phyloP scores from a whole-genome alignment of 2,888 invertebrate genomes.

The Gerosis bhagava region DNA sequence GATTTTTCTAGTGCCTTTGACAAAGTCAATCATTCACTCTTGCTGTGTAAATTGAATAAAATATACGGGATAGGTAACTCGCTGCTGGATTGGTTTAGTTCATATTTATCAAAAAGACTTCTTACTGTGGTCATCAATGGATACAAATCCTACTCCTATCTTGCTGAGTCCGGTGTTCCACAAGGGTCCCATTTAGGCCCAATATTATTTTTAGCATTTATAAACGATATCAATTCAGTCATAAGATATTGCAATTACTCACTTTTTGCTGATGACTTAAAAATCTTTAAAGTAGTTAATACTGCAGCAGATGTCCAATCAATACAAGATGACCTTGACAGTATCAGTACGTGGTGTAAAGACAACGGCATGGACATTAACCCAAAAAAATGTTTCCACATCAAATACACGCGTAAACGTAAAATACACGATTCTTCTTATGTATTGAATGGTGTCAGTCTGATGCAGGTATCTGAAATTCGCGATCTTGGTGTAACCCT shows the following conservation, averaged over 20 bases:
- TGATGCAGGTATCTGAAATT: constrained; percentile 13
- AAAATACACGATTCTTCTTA: constrained; percentile 10
- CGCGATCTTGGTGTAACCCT: constrained; percentile 25
- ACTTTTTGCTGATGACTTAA: too few species aligned
- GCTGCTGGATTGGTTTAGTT: constrained; percentile 19
- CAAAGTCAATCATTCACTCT: constrained; percentile 1
- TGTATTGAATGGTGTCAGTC: background rate
- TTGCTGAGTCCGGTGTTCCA: constrained; percentile 12
- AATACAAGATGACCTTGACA: too few species aligned
- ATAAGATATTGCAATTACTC: background rate
- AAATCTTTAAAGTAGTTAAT: too few species aligned
- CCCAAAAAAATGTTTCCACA: constrained; percentile 20
- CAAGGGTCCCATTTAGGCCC: constrained; percentile 19
- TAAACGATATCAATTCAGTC: constrained; percentile 7
- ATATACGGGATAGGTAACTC: constrained; percentile 5
- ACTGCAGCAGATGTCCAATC: too few species aligned
- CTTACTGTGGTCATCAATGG: constrained; percentile 14
- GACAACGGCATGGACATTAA: constrained; percentile 26
- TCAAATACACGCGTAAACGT: constrained; percentile 23
- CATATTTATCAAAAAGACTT: constrained; percentile 11
- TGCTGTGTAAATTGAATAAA: background rate
- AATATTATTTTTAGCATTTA: constrained; percentile 13
- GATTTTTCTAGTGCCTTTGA: constrained; percentile 21
- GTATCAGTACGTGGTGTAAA: constrained; percentile 20
- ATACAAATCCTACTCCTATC: background rate